Percentiles rank a stretch among this genome's conserved stretches.
These are phyloP conservation scores for honey bee (Apis mellifera) DNA, from an alignment of 1,140 invertebrate genomes.

Conservation along the genomic window DNA sequence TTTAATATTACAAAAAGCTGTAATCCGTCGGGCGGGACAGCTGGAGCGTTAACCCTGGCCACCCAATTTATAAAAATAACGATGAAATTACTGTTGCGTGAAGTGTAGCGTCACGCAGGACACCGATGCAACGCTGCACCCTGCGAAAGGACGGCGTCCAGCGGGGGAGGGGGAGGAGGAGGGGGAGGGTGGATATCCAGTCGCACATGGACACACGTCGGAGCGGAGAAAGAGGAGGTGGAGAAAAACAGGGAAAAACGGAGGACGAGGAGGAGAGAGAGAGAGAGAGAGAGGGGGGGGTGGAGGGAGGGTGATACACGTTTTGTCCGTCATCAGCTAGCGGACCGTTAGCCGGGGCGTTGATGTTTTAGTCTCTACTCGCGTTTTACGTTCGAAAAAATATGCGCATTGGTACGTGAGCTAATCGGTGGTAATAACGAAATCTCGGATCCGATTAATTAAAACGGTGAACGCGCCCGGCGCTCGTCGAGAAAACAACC, in stretches of 20 bases:
- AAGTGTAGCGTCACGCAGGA: conserved; percentile 74
- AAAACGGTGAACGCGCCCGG: conserved; percentile 58
- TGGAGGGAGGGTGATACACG: conserved; percentile 64
- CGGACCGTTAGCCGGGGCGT: conserved; percentile 62
- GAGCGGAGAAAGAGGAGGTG: neutral
- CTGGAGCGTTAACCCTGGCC: conserved; percentile 77
- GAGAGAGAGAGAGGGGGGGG: neutral
- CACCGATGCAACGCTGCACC: conserved; percentile 70
- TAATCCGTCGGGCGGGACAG: conserved; percentile 76
- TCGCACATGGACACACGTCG: conserved; percentile 19
- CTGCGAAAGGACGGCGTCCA: conserved; percentile 63
- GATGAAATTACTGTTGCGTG: conserved; percentile 81
- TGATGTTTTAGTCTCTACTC: conserved; percentile 69
- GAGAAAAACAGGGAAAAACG: conserved; percentile 7
- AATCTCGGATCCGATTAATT: conserved; percentile 73
- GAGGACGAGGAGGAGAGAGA: neutral
- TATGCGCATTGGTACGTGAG: conserved; percentile 75
- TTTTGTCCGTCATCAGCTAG: conserved; percentile 77
- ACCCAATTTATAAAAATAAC: conserved; percentile 82
- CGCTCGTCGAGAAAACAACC: conserved; percentile 63
- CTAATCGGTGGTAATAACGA: conserved; percentile 74
- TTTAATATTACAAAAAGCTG: conserved; percentile 77
- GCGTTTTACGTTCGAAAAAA: conserved; percentile 78
- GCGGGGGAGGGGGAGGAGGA: neutral
- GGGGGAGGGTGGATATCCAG: neutral